These are phyloP conservation scores for Entomobrya proxima DNA, from an alignment of 2,888 invertebrate genomes.

Conservation along the genomic window DNA sequence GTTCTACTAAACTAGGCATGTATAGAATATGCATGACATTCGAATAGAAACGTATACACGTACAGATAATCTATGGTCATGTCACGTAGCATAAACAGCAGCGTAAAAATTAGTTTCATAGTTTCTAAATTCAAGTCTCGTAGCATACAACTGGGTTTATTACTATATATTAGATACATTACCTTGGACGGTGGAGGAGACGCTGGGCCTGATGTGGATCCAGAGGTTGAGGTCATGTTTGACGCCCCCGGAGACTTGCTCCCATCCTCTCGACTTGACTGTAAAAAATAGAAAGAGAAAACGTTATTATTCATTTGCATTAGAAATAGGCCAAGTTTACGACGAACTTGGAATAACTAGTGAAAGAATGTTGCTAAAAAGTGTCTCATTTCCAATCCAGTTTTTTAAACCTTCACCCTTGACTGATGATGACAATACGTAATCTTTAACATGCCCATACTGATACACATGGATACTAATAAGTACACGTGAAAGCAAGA, in stretches of 20 bases:
- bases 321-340: neutral
- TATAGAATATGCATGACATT: neutral
- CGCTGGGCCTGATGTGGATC: constrained; percentile 77
- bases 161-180: constrained; percentile 14
- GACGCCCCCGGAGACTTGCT: constrained; percentile 79
- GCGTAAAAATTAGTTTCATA: neutral
- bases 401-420: constrained; percentile 2
- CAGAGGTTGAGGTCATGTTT: constrained; percentile 78
- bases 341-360: neutral
- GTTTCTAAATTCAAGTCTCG: neutral
- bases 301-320: neutral
- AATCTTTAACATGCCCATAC: too few relatives aligned
- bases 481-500: too few relatives aligned
- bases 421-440: too few relatives aligned
- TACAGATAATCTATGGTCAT: neutral
- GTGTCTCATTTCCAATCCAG: neutral
- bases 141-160: constrained; percentile 1
- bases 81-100: constrained; percentile 9
- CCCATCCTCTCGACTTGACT: constrained; percentile 77
- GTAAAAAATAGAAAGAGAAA: constrained; percentile 74
- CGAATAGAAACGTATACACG: neutral
- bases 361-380: neutral
- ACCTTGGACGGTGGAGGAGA: constrained; percentile 75
- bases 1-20: neutral
- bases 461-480: too few relatives aligned